Evolutionary conservation across 1,140 invertebrate species (phyloP).

Genomic region (Branchinecta lindahli): DNA sequence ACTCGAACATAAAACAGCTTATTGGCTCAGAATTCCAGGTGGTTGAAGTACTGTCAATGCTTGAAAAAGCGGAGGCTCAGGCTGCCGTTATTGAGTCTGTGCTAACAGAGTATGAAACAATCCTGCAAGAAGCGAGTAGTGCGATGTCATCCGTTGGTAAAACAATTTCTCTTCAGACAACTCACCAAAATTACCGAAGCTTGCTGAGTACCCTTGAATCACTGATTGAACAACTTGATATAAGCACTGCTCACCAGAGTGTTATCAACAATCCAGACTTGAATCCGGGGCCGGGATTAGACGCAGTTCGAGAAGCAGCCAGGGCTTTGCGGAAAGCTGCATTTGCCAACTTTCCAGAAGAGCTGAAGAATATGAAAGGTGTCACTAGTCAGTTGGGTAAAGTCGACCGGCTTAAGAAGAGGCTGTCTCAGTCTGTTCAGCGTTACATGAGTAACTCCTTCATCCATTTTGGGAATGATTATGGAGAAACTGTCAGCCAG

Average conservation of each 20-base stretch:
- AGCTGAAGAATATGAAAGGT: constrained; percentile 51
- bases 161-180: constrained; percentile 69
- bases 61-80: constrained; percentile 61
- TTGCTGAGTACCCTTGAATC: constrained; percentile 60
- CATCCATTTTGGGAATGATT: constrained; percentile 66
- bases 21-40: constrained; percentile 68
- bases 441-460: constrained; percentile 84
- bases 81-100: constrained; percentile 55
- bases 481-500: constrained; percentile 39
- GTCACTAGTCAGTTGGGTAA: constrained; percentile 73
- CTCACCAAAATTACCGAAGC: constrained; percentile 65
- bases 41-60: constrained; percentile 61
- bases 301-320: constrained; percentile 60
- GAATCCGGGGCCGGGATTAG: constrained; percentile 34
- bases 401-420: constrained; percentile 63
- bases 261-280: constrained; percentile 40
- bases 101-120: constrained; percentile 58
- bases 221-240: constrained; percentile 49
- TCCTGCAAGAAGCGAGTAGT: constrained; percentile 59
- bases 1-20: constrained; percentile 70
- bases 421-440: constrained; percentile 63
- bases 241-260: background rate
- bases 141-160: constrained; percentile 82
- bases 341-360: constrained; percentile 35
- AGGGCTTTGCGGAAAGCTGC: background rate